Conservation (phyloP, 2,113 vertebrate genomes). For the Microcebus griseorufus region DNA sequence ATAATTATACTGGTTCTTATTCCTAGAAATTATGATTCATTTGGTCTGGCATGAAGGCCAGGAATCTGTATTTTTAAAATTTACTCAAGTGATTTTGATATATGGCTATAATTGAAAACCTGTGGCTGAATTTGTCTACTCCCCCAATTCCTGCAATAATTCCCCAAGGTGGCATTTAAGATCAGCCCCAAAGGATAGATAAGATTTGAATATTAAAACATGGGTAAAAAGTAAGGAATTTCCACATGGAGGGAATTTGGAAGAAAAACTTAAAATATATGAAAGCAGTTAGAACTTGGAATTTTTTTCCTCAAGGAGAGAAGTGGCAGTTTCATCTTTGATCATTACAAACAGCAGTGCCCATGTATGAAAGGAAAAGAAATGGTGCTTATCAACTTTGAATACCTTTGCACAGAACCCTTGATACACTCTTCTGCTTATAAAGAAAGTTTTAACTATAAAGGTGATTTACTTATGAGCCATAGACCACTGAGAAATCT, state of each 20-base stretch:
- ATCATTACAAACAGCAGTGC: background rate
- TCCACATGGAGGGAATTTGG: background rate
- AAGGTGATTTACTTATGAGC: background rate
- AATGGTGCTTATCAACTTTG: background rate
- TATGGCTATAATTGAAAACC: background rate
- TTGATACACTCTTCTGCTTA: background rate
- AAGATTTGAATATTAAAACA: constrained; percentile 25
- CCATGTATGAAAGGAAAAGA: background rate
- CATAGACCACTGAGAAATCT: background rate
- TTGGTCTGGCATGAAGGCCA: background rate
- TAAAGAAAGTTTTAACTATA: background rate
- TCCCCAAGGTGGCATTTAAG: background rate
- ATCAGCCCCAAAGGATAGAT: background rate
- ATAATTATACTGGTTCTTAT: background rate
- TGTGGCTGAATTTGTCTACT: background rate
- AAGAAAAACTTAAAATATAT: constrained; percentile 18
- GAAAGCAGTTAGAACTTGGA: background rate
- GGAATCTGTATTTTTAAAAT: constrained; percentile 11
- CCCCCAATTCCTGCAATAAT: background rate
- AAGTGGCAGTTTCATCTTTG: background rate
- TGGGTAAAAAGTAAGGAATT: background rate
- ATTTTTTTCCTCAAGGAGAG: background rate
- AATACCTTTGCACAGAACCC: background rate
- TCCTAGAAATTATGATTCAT: background rate
- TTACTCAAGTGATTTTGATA: background rate